Evolutionary conservation across 2,888 invertebrate genomes (phyloP).

Genomic region (Drosophila longiperda): DNA sequence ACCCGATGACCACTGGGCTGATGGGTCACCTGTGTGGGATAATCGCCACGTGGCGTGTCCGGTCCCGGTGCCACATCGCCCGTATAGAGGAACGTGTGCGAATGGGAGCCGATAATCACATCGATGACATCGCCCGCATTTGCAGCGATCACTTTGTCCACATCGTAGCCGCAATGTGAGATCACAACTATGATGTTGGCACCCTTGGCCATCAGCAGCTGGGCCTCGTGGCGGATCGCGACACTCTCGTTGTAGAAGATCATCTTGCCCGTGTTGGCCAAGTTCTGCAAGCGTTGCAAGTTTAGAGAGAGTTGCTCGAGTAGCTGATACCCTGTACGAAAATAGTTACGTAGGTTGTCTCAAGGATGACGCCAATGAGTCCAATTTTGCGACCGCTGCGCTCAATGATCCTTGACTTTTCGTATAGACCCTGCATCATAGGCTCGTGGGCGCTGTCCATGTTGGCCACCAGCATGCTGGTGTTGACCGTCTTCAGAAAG

Average conservation of each 20-base stretch:
- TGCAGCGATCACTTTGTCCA: conserved; percentile 89
- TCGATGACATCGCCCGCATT: conserved; percentile 89
- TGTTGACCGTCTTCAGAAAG: conserved; percentile 88
- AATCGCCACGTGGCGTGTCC: conserved; percentile 87
- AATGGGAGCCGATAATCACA: conserved; percentile 94
- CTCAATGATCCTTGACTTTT: conserved; percentile 88
- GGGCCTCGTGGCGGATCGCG: conserved; percentile 89
- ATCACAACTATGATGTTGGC: conserved; percentile 92
- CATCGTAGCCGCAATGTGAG: conserved; percentile 92
- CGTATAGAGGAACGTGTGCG: conserved; percentile 91
- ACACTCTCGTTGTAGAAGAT: conserved; percentile 90
- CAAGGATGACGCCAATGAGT: conserved; percentile 91
- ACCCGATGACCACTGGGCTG: conserved; percentile 84
- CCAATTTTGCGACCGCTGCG: conserved; percentile 89
- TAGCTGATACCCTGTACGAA: background rate
- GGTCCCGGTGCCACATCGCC: conserved; percentile 86
- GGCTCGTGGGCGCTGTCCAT: conserved; percentile 90
- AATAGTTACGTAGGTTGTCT: conserved; percentile 86
- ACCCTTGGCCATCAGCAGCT: conserved; percentile 87
- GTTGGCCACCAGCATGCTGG: conserved; percentile 90
- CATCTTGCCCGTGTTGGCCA: conserved; percentile 88
- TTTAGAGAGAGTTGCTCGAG: background rate
- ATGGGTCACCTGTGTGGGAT: conserved; percentile 89
- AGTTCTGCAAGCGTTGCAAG: conserved; percentile 85
- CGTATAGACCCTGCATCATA: conserved; percentile 87